A percentile compares a stretch with the other conserved stretches of the same genome.
Conservation (phyloP, 2,888 invertebrate genomes). For the Miltochrista miniata region DNA sequence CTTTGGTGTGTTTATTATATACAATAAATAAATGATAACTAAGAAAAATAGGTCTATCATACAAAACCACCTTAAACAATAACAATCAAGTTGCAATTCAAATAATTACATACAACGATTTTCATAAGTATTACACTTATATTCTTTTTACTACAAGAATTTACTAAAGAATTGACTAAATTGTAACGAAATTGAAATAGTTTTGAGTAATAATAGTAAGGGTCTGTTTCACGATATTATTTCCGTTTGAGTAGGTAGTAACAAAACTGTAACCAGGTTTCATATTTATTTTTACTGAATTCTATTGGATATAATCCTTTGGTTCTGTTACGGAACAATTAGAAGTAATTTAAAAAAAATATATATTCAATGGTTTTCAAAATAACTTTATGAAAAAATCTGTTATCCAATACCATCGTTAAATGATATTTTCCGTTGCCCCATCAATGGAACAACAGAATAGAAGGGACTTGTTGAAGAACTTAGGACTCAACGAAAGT, state of each 20-base stretch:
- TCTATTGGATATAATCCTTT: too few relatives aligned
- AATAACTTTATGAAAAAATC: too few relatives aligned
- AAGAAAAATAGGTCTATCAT: slow-evolving; percentile 63
- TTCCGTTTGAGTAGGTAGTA: too few relatives aligned
- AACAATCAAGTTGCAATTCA: slow-evolving; percentile 48
- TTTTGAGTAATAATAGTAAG: slow-evolving; percentile 16
- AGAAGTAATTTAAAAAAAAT: too few relatives aligned
- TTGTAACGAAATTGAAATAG: slow-evolving; percentile 43
- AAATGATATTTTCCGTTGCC: too few relatives aligned
- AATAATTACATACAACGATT: slow-evolving; percentile 46
- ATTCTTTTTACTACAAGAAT: slow-evolving; percentile 41
- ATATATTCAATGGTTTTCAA: too few relatives aligned
- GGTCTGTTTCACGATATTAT: slow-evolving; percentile 30
- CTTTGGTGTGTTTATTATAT: slow-evolving; percentile 82
- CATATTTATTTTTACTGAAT: too few relatives aligned
- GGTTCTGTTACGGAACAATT: too few relatives aligned
- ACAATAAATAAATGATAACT: slow-evolving; percentile 77
- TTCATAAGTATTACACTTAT: slow-evolving; percentile 33
- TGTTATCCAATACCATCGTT: too few relatives aligned
- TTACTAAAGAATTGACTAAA: slow-evolving; percentile 58
- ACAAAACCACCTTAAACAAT: slow-evolving; percentile 60
- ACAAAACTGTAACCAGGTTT: too few relatives aligned
- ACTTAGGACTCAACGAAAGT: slow-evolving; percentile 46
- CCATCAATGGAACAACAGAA: too few relatives aligned
- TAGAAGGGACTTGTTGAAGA: too few relatives aligned